These are phyloP conservation scores for Cheilosia impressa DNA, from an alignment of 2,888 invertebrate species.

Conservation along the genomic window DNA sequence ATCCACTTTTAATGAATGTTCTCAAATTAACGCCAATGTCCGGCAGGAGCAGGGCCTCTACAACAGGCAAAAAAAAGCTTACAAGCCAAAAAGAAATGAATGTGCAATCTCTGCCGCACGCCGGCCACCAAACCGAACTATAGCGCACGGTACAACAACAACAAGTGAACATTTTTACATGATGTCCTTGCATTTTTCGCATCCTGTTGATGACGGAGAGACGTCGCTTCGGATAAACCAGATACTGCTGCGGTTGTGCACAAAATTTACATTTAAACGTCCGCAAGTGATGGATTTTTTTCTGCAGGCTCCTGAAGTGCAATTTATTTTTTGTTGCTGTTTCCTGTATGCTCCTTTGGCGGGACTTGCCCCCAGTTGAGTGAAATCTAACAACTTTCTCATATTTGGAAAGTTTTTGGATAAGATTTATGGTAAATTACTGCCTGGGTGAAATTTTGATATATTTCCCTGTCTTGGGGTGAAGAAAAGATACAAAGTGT, in stretches of 20 bases:
- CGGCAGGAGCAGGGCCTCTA: constrained; percentile 40
- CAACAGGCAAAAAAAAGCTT: neutral
- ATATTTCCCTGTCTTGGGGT: constrained; percentile 21
- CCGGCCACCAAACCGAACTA: constrained; percentile 7
- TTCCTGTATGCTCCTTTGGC: neutral
- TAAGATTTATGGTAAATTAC: constrained; percentile 72
- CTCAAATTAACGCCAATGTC: constrained; percentile 74
- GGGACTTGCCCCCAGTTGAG: constrained; percentile 19
- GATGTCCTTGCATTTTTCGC: constrained; percentile 58
- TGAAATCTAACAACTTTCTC: constrained; percentile 51
- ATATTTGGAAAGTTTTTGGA: constrained; percentile 48
- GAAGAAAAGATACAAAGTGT: constrained; percentile 30
- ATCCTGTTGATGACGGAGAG: constrained; percentile 46
- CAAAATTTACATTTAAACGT: constrained; percentile 71
- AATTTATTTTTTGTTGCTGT: constrained; percentile 30
- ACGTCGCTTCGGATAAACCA: constrained; percentile 30
- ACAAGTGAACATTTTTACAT: constrained; percentile 59
- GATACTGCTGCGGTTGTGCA: constrained; percentile 50
- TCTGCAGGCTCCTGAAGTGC: constrained; percentile 34
- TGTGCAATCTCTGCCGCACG: constrained; percentile 50
- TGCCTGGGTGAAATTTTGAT: constrained; percentile 63
- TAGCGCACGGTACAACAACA: neutral
- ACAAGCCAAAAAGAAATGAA: constrained; percentile 12
- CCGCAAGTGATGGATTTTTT: constrained; percentile 63
- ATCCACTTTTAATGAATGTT: constrained; percentile 72